Evolutionary conservation across 2,113 vertebrate species (phyloP).

Genomic region (Phoxinus phoxinus): DNA sequence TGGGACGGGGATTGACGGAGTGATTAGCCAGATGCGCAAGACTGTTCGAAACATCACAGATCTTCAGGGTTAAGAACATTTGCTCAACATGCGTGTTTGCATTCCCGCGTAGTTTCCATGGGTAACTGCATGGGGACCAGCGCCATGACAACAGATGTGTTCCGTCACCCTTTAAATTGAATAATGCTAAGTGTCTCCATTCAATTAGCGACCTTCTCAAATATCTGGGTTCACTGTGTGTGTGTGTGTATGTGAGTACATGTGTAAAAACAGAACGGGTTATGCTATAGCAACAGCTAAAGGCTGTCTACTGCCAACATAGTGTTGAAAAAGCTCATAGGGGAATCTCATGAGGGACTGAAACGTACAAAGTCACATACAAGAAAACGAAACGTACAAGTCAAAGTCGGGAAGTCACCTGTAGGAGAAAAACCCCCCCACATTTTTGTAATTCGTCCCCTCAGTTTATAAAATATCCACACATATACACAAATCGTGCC

Average conservation of each 20-base stretch:
- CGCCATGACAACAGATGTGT: slow-evolving; percentile 38
- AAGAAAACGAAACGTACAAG: not conserved
- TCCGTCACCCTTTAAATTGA: slow-evolving; percentile 45
- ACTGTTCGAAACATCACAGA: not conserved
- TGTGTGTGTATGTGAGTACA: not conserved
- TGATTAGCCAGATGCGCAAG: not conserved
- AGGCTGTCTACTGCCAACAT: not conserved
- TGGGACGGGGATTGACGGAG: not conserved
- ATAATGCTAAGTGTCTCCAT: slow-evolving; percentile 48
- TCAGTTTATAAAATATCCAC: no score
- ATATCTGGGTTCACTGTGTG: not conserved
- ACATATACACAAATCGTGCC: no score
- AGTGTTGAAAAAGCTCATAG: not conserved
- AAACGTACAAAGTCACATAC: not conserved
- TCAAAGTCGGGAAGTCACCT: no score
- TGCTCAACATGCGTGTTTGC: not conserved
- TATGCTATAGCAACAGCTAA: not conserved
- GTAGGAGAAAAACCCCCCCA: no score
- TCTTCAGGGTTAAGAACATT: not conserved
- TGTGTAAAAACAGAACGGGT: not conserved
- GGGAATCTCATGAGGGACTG: not conserved
- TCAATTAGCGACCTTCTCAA: slow-evolving; percentile 25
- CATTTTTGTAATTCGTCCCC: no score
- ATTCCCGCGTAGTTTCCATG: not conserved
- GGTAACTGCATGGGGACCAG: not conserved